Conservation (phyloP, 2,888 invertebrate species). For the Griposia aprilina region DNA sequence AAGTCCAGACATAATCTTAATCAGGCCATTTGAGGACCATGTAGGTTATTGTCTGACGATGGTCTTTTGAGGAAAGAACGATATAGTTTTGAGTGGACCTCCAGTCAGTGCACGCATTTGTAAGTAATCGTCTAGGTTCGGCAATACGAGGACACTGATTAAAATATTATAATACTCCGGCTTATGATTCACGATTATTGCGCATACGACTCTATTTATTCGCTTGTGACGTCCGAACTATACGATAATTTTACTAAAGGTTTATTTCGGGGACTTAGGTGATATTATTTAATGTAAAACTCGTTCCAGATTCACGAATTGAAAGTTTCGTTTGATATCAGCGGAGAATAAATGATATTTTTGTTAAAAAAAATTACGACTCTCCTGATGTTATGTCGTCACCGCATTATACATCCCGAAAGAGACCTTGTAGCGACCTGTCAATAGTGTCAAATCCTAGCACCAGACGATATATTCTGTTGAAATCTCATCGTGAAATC, state of each 20-base stretch:
- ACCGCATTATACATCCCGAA: not conserved
- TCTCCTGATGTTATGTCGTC: not conserved
- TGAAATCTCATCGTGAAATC: not conserved
- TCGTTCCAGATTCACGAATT: constrained; percentile 34
- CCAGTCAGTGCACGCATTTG: not conserved
- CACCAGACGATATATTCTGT: not conserved
- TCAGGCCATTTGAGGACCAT: no score
- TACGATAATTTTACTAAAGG: constrained; percentile 33
- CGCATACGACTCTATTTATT: constrained; percentile 45
- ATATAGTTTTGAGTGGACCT: not conserved
- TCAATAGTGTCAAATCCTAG: no score
- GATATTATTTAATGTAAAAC: constrained; percentile 31
- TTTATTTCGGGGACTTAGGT: constrained; percentile 48
- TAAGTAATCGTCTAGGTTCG: not conserved
- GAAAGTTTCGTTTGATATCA: constrained; percentile 35
- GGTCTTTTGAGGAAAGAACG: not conserved
- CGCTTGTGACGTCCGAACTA: constrained; percentile 32
- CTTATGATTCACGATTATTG: constrained; percentile 3
- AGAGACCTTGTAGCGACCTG: no score
- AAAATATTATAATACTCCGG: constrained; percentile 37
- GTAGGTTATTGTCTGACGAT: not conserved
- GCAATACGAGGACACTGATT: not conserved
- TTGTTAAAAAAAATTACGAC: not conserved
- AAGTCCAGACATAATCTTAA: no score
- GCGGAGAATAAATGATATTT: not conserved